A percentile compares a stretch with the other conserved stretches of the same genome.
Evolutionary conservation across 2,113 vertebrate species (phyloP).

Genomic region (Gobiocypris rarus): DNA sequence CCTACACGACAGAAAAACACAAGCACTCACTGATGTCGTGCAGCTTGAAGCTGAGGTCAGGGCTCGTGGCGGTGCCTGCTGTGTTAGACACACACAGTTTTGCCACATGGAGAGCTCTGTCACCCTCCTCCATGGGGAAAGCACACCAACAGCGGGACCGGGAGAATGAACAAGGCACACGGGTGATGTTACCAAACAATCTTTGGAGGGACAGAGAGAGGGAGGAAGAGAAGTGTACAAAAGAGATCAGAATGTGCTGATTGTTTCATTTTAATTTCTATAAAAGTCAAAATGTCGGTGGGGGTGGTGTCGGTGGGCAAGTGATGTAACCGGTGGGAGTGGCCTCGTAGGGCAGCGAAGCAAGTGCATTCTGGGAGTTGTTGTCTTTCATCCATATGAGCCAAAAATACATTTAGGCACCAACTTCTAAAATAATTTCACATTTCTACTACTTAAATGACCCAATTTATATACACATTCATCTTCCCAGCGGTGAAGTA

Average conservation of each 20-base stretch:
- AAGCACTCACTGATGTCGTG: conserved; percentile 66
- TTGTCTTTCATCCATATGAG: too few relatives aligned
- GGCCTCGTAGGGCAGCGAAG: too few relatives aligned
- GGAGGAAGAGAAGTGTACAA: background rate
- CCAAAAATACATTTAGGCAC: too few relatives aligned
- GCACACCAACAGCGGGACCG: conserved; percentile 72
- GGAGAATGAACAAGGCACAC: conserved; percentile 66
- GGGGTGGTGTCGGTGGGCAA: too few relatives aligned
- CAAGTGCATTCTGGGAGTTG: too few relatives aligned
- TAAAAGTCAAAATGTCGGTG: too few relatives aligned
- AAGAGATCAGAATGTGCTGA: background rate
- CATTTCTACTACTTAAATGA: too few relatives aligned
- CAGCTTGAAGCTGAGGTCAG: conserved; percentile 51
- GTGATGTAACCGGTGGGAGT: too few relatives aligned
- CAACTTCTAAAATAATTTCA: too few relatives aligned
- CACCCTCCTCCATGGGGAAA: conserved; percentile 61
- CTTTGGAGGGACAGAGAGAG: conserved; percentile 2
- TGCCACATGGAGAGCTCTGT: conserved; percentile 54
- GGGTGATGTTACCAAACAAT: conserved; percentile 26
- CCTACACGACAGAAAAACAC: background rate
- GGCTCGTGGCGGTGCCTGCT: conserved; percentile 65
- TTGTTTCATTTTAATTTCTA: too few relatives aligned
- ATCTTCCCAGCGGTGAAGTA: too few relatives aligned
- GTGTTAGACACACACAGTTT: conserved; percentile 71
- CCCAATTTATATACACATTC: too few relatives aligned